Conservation (phyloP, 2,888 invertebrate species). For the Eristalis pertinax region DNA sequence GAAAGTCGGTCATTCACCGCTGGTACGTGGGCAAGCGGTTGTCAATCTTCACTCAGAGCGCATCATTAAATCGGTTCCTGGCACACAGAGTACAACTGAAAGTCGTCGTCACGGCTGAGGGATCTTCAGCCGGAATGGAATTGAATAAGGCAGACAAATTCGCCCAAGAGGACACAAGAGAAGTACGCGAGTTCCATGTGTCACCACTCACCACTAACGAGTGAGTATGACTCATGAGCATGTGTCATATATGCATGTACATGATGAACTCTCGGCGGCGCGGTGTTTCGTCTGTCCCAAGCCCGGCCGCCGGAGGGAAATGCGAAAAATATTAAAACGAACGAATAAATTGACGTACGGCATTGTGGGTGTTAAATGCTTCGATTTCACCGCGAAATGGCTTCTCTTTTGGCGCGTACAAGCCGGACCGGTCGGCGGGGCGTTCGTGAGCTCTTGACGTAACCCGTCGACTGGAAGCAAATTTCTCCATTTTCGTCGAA, state of each 20-base stretch:
- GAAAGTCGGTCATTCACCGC: conserved; percentile 22
- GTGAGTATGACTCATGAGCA: conserved; percentile 52
- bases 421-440: neutral
- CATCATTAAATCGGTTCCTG: conserved; percentile 6
- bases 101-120: conserved; percentile 9
- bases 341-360: conserved; percentile 28
- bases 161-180: too few species aligned
- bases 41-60: neutral
- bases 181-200: conserved; percentile 9
- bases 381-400: conserved; percentile 37
- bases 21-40: neutral
- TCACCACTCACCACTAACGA: neutral
- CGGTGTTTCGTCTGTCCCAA: conserved; percentile 19
- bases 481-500: conserved; percentile 28
- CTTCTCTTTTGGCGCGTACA: neutral
- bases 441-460: conserved; percentile 40
- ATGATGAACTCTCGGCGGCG: too few species aligned
- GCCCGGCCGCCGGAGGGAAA: conserved; percentile 14
- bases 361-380: conserved; percentile 48
- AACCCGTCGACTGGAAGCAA: conserved; percentile 14
- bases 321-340: conserved; percentile 31
- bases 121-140: conserved; percentile 8
- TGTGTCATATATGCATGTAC: conserved; percentile 29
- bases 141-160: neutral
- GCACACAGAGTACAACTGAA: neutral